A percentile compares a stretch with the other conserved stretches of the same genome.
These are phyloP conservation scores for Myotis yumanensis DNA, from an alignment of 2,113 vertebrate species.

Conservation along the genomic window DNA sequence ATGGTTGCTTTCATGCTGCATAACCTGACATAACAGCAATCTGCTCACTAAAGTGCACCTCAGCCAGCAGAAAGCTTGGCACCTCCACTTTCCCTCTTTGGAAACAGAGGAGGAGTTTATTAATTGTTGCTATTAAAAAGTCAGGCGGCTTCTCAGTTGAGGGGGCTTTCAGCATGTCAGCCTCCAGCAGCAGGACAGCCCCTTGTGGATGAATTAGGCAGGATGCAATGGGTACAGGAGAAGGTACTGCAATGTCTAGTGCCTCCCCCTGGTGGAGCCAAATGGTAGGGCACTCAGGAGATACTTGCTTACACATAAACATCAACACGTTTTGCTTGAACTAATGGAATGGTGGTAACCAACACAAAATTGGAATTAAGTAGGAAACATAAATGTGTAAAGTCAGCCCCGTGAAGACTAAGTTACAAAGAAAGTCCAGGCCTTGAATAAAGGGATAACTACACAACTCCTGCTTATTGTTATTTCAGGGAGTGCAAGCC, in stretches of 20 bases:
- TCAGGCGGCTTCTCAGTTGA: constrained; percentile 77
- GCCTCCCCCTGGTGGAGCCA: constrained; percentile 29
- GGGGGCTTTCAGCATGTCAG: constrained; percentile 48
- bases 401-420: background rate
- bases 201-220: constrained; percentile 35
- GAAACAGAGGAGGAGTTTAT: constrained; percentile 72
- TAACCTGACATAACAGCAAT: constrained; percentile 19
- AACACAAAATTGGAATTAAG: background rate
- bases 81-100: constrained; percentile 58
- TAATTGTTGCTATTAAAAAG: constrained; percentile 77
- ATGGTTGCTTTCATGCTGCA: background rate
- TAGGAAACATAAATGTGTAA: background rate
- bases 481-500: background rate
- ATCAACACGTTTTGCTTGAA: background rate
- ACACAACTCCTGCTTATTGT: background rate
- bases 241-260: background rate
- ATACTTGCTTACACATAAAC: background rate
- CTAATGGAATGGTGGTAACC: background rate
- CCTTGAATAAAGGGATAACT: background rate
- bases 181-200: constrained; percentile 34
- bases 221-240: background rate
- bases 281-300: background rate
- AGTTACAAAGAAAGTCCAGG: background rate
- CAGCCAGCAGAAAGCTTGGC: constrained; percentile 50
- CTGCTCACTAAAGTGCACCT: constrained; percentile 1